Evolutionary conservation across 2,888 invertebrate genomes (phyloP).

Genomic region (Pantelozetes paolii): DNA sequence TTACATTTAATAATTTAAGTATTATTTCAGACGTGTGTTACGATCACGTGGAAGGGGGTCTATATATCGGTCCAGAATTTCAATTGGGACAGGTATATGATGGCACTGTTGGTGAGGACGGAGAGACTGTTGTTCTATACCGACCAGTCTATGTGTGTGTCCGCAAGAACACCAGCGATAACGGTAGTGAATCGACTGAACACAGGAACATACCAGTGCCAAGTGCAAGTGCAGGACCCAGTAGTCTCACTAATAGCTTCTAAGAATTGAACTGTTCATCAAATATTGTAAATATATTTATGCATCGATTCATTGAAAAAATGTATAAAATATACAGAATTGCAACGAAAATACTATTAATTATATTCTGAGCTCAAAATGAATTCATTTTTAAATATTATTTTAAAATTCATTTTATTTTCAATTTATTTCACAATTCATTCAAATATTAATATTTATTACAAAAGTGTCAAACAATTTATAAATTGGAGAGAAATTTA

Average conservation of each 20-base stretch:
- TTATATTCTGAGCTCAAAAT: background rate
- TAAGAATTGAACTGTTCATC: background rate
- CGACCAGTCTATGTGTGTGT: conserved; percentile 60
- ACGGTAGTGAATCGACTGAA: background rate
- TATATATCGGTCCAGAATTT: conserved; percentile 72
- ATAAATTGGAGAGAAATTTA: too few relatives aligned
- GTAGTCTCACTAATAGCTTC: conserved; percentile 12
- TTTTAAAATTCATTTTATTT: background rate
- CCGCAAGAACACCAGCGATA: conserved; percentile 23
- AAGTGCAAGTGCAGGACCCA: background rate
- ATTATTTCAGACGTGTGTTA: conserved; percentile 68
- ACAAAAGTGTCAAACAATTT: too few relatives aligned
- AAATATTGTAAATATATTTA: conserved; percentile 4
- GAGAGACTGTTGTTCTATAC: conserved; percentile 63
- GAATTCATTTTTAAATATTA: background rate
- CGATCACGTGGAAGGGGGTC: conserved; percentile 69
- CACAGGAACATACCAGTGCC: background rate
- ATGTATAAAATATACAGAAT: conserved; percentile 3
- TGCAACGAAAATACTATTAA: background rate
- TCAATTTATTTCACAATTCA: background rate
- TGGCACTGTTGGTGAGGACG: conserved; percentile 56
- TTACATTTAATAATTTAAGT: too few relatives aligned
- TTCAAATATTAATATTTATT: too few relatives aligned
- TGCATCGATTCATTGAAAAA: background rate
- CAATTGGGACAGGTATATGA: conserved; percentile 72